These are phyloP conservation scores for Drosophila prostipennis DNA, from an alignment of 2,888 invertebrate species.

Conservation along the genomic window DNA sequence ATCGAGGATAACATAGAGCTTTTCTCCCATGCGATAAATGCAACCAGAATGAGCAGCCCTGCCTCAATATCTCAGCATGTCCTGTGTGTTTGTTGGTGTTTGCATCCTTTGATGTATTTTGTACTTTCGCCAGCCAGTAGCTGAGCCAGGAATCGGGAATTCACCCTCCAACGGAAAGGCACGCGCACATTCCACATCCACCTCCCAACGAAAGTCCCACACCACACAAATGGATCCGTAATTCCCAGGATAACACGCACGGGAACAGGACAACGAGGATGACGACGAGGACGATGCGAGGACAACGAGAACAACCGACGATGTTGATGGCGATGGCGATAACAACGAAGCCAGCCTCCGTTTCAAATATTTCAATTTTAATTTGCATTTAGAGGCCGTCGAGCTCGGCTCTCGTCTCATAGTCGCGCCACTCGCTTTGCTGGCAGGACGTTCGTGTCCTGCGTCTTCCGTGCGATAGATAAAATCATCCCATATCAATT, in stretches of 20 bases:
- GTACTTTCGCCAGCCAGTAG: slow-evolving; percentile 74
- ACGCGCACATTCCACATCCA: slow-evolving; percentile 76
- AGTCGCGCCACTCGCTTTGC: slow-evolving; percentile 71
- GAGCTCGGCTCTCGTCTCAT: slow-evolving; percentile 68
- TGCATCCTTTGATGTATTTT: slow-evolving; percentile 69
- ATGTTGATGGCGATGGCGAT: slow-evolving; percentile 45
- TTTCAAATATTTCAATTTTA: slow-evolving; percentile 72
- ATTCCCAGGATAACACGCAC: slow-evolving; percentile 55
- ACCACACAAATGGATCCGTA: slow-evolving; percentile 29
- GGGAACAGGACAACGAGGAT: slow-evolving; percentile 41
- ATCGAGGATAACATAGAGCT: slow-evolving; percentile 32
- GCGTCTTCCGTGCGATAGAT: slow-evolving; percentile 46
- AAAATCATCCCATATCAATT: not conserved
- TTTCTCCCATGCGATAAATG: slow-evolving; percentile 71
- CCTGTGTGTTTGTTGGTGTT: slow-evolving; percentile 45
- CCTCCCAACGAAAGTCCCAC: slow-evolving; percentile 33
- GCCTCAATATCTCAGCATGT: slow-evolving; percentile 67
- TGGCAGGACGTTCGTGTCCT: slow-evolving; percentile 75
- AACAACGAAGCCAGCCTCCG: slow-evolving; percentile 52
- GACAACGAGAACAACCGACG: slow-evolving; percentile 42
- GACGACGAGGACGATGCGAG: slow-evolving; percentile 32
- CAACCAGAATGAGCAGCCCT: slow-evolving; percentile 60
- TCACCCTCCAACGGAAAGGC: slow-evolving; percentile 57
- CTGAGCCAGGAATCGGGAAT: slow-evolving; percentile 57
- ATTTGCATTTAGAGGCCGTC: slow-evolving; percentile 73